Evolutionary conservation across 2,113 vertebrate species (phyloP).

Genomic region (Mirza zaza): DNA sequence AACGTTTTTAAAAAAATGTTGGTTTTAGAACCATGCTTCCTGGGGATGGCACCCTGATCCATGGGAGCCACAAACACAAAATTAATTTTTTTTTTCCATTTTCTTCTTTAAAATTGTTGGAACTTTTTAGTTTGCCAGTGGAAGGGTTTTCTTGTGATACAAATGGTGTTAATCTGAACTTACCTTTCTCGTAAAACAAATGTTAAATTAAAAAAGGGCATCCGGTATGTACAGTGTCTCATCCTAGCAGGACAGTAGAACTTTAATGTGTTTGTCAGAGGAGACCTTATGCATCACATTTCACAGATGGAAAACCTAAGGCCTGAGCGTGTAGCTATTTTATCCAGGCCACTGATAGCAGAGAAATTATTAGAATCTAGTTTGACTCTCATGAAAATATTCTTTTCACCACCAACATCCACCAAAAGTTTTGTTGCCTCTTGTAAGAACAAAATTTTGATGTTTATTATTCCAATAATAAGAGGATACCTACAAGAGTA

Average conservation of each 20-base stretch:
- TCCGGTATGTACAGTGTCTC: not conserved
- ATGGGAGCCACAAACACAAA: not conserved
- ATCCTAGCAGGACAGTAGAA: not conserved
- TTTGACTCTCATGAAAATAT: not conserved
- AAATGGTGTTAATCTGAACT: not conserved
- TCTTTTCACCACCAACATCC: not conserved
- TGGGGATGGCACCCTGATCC: not conserved
- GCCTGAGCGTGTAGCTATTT: not conserved
- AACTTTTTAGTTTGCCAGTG: not conserved
- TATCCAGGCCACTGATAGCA: not conserved
- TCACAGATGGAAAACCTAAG: not conserved
- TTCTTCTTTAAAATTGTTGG: slow-evolving; percentile 10
- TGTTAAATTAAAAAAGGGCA: not conserved
- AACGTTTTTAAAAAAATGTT: not conserved
- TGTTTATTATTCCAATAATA: not conserved
- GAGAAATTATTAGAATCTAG: not conserved
- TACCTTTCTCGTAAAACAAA: slow-evolving; percentile 17
- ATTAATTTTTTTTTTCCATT: not conserved
- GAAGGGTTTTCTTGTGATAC: not conserved
- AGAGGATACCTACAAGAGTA: not conserved
- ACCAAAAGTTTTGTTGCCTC: not conserved
- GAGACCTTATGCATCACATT: not conserved
- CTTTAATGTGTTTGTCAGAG: not conserved
- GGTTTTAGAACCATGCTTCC: not conserved
- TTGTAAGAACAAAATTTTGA: not conserved